Base-by-base conservation (phyloP, 2,888 invertebrate genomes). In the Phyllotreta striolata region DNA sequence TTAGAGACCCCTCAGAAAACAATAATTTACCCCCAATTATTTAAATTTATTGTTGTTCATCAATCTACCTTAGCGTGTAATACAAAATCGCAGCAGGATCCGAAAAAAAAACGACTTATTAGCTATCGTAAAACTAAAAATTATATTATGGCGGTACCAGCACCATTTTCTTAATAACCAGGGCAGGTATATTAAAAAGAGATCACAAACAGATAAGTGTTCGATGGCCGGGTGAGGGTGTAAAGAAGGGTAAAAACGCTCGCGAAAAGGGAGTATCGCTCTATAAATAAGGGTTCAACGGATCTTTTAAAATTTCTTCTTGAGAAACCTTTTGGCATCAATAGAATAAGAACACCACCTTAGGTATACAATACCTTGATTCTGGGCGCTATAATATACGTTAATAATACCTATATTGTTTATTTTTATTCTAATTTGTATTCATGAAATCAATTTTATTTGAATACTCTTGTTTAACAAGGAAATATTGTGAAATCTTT, bases 71-170 rank as follows among this genome's bases (percentile, higher is more conserved):
- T 44, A 40, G 54, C 60, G 66, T 59, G 64, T 67, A 67, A 67
- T 62, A 49, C 38, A 35, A 67, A 62, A 67, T 67, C 64, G 46
- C 62, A 64, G 60, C 64, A 62, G 62, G 64, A 59, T 52, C 24
- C 52, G n/a, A n/a, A n/a, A 55, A 39, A 57, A 52, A 55, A 43
- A 49, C 62, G 64, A 67, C 67, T 67, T 67, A 57, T 61, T 56
- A 57, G 64, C 60, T 66, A 64, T 62, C 60, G 64, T 61, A 61
- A 63, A 66, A 63, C 43, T 46, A 39, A 37, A 62, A 63, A 52
- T 52, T 46, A 59, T 59, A 64, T 69, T 71, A 72, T 72, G 71
- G 66, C 69, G 72, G 72, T 72, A 72, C 72, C 72, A 70, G 72
- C 72, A 72, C 66, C 58, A 57, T 63, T 66, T 58, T 64, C 58